Evolutionary conservation across 2,888 invertebrate genomes (phyloP), one percentile per base, ranked within the genome.

Genomic region (Myathropa florea): DNA sequence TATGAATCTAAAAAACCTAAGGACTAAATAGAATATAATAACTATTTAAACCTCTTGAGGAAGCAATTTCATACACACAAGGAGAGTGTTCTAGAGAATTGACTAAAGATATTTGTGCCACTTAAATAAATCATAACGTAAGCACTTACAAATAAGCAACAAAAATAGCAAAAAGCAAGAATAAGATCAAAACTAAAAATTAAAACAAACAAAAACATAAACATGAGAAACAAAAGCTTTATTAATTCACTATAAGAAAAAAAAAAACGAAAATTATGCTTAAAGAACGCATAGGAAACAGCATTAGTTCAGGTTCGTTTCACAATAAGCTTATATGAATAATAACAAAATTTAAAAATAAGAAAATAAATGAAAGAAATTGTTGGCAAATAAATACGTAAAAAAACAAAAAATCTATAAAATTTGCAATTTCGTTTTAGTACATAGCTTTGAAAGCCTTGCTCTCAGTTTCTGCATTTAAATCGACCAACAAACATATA

Each of bases 161-260:
- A 12, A 1, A 28, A 55, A 12, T 0, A 24, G n/a, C n/a, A 23
- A 63, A 33, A 10, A 30, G n/a, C n/a, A 30, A 55, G 33, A 24
- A 23, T 9, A 4, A 14, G 36, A 28, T 36, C 18, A 26, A 28
- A 64, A 30, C n/a, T 57, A 67, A 39, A 53, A 68, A 4, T 55
- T 36, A 53, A 64, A 85, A 60, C 36, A 78, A 78, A 82, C 36
- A n/a, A 60, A 64, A 78, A 68, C 64, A 77, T 24, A 39, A 85
- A 85, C 82, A 85, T 68, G 77, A 78, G 71, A 81, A 85, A 85
- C 82, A 85, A 85, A 85, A 82, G 72, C 82, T 85, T 85, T 85
- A 85, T 85, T 85, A 82, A 82, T 85, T 85, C 81, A 68, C 72
- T 77, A 77, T 33, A 68, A n/a, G 61, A 46, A 76, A 68, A 63